Base-by-base conservation (phyloP, 2,797 vertebrate species). In the Amniataba percoides region DNA sequence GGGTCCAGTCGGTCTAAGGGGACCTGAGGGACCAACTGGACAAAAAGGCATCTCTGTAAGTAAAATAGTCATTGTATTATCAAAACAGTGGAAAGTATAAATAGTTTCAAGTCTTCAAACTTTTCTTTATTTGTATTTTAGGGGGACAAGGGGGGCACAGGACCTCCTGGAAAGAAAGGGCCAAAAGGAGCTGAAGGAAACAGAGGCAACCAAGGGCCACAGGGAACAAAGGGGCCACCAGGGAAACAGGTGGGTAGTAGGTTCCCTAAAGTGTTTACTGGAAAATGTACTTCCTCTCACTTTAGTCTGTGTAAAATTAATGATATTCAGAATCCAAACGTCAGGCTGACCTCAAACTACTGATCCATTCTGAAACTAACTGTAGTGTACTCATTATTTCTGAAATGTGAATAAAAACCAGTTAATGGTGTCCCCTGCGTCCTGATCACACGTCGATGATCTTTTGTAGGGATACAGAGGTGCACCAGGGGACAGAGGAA, bases 81-180 rank as follows among this genome's bases (percentile, higher is more conserved):
- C 1, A 14, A 34, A 52, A 39, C 1, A 1, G 3, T 75, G 51
- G 8, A 62, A 49, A 36, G 15, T 42, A 10, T 14, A 0, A 11
- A 45, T 48, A 16, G 49, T 69, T 11, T 21, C n/a, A n/a, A n/a
- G n/a, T n/a, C n/a, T n/a, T n/a, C n/a, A 19, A 5, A 52, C 48
- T 46, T 63, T 45, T 9, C 42, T 52, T 79, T 18, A 36, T 48
- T 45, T 69, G 8, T 2, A 39, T 85, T 87, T 73, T 53, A 96
- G 95, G 95, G 94, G 66, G 86, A 93, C 18, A 93, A 89, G 39
- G 95, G 95, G 18, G 80, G 52, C 16, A 43, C 19, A 12, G 94
- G 94, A 14, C 43, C 58, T 58, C 23, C 53, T 64, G 95, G 94
- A 71, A 70, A 77, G 23, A 89, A 45, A 80, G 90, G 94, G n/a